Percentiles rank a stretch among this genome's conserved stretches.
Conservation (phyloP, 2,113 vertebrate genomes). For the Neolamprologus cancellatus region DNA sequence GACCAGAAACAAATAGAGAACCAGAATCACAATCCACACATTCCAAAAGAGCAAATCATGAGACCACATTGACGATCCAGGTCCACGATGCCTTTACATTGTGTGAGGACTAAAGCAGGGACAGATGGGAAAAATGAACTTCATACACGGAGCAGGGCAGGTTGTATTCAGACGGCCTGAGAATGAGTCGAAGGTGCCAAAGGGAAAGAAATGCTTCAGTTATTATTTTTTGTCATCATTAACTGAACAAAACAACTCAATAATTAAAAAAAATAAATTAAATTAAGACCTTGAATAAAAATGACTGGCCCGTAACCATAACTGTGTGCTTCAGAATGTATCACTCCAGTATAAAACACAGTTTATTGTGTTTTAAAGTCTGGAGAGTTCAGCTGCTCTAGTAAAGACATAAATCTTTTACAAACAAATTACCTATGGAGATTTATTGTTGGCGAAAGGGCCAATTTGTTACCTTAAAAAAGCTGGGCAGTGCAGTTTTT, state of each 20-base stretch:
- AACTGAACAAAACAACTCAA: background rate
- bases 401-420: background rate
- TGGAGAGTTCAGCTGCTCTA: background rate
- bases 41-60: background rate
- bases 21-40: background rate
- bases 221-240: background rate
- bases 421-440: background rate
- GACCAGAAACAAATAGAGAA: background rate
- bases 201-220: background rate
- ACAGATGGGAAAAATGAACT: background rate
- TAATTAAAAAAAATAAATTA: fast-evolving
- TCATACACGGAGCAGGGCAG: background rate
- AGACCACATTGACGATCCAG: background rate
- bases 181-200: background rate
- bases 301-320: background rate
- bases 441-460: background rate
- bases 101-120: background rate
- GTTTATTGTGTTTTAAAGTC: background rate
- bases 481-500: background rate
- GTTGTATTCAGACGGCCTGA: background rate
- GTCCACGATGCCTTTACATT: background rate
- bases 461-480: background rate
- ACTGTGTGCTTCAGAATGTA: background rate
- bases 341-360: background rate
- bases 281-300: background rate